Percentiles rank a stretch among this genome's conserved stretches.
These are phyloP conservation scores for Zaprionus ghesquierei DNA, from an alignment of 1,140 invertebrate species.

Conservation along the genomic window DNA sequence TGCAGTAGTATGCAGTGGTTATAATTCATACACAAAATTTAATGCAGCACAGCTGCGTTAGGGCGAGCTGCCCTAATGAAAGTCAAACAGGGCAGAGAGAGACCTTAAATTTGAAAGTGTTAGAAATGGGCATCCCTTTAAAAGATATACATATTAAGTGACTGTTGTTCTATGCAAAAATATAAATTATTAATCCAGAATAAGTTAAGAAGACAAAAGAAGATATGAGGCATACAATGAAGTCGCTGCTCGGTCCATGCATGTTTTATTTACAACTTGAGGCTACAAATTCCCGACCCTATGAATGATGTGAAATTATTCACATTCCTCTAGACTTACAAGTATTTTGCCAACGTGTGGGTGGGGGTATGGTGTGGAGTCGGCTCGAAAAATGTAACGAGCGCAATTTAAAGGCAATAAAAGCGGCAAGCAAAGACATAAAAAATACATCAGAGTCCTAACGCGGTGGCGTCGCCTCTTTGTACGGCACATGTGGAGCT, in stretches of 20 bases:
- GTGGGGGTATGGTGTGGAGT: neutral
- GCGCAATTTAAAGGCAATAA: slow-evolving; percentile 75
- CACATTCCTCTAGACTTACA: slow-evolving; percentile 26
- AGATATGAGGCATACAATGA: neutral
- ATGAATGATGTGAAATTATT: slow-evolving; percentile 30
- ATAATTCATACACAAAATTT: neutral
- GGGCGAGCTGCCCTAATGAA: neutral
- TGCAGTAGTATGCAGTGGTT: neutral
- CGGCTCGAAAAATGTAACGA: slow-evolving; percentile 53
- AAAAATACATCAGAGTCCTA: slow-evolving; percentile 69
- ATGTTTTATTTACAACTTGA: slow-evolving; percentile 10
- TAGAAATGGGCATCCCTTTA: too few relatives aligned
- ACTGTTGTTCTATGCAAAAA: too few relatives aligned
- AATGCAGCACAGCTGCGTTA: neutral
- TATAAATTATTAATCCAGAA: too few relatives aligned
- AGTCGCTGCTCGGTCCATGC: neutral
- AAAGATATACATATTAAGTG: too few relatives aligned
- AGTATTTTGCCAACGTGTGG: slow-evolving; percentile 10
- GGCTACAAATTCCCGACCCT: slow-evolving; percentile 1
- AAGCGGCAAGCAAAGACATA: slow-evolving; percentile 62
- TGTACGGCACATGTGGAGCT: slow-evolving; percentile 23
- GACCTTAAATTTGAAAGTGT: too few relatives aligned
- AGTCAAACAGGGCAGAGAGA: neutral
- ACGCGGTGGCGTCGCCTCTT: neutral
- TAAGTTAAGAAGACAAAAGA: too few relatives aligned